Percentiles rank a stretch among this genome's conserved stretches.
Evolutionary conservation across 2,888 invertebrate genomes (phyloP).

Genomic region (Bugula neritina): DNA sequence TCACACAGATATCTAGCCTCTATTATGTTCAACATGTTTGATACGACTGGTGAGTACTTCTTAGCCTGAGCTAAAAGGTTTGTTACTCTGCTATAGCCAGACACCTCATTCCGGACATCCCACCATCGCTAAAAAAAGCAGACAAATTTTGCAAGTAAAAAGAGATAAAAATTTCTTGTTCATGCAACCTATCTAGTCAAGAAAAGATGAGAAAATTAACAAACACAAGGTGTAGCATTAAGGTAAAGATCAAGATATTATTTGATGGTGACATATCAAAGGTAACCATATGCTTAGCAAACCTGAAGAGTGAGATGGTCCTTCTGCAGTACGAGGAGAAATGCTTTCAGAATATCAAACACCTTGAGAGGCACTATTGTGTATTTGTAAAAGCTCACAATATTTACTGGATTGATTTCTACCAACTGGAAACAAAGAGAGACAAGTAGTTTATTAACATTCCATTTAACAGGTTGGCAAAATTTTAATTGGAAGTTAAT

Average conservation of each 20-base stretch:
- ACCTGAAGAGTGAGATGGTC: not conserved
- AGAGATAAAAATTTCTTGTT: too few relatives aligned
- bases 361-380: not conserved
- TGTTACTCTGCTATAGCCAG: not conserved
- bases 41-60: not conserved
- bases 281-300: too few relatives aligned
- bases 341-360: slow-evolving; percentile 8
- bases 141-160: too few relatives aligned
- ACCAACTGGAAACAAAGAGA: not conserved
- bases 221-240: too few relatives aligned
- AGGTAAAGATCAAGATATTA: too few relatives aligned
- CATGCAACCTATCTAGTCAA: too few relatives aligned
- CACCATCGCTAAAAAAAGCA: slow-evolving; percentile 12
- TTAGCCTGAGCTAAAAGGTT: not conserved
- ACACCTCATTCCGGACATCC: not conserved
- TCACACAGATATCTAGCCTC: slow-evolving; percentile 9
- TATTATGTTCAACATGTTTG: not conserved
- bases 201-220: too few relatives aligned
- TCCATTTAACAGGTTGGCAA: too few relatives aligned
- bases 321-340: not conserved
- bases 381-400: not conserved
- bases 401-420: not conserved
- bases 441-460: not conserved
- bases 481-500: too few relatives aligned
- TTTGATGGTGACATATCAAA: too few relatives aligned